Evolutionary conservation across 2,113 vertebrate species (phyloP), one percentile per base, ranked within the genome.

Genomic region (Piliocolobus tephrosceles): DNA sequence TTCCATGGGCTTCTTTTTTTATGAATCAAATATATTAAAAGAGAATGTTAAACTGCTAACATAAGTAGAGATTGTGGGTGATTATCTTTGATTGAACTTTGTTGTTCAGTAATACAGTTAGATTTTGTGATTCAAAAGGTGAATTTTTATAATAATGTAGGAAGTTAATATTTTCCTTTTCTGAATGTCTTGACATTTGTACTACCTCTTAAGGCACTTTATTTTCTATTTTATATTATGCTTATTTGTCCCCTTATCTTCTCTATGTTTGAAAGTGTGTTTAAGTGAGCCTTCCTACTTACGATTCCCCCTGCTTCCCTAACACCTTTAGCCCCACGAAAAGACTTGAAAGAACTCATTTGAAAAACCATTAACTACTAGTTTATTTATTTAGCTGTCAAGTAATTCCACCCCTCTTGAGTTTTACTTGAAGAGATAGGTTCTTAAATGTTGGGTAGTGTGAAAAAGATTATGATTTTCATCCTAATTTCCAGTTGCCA

Each of bases 391-490:
- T 81, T 58, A 47, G 6, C 17, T 50, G 18, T 76, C 55, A 70
- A 45, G n/a, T 82, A 82, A 90, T 64, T 89, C 57, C 3, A 61
- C 22, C 45, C 22, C 79, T 95, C 52, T 89, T 79, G 79, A 89
- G 79, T 96, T 95, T 95, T 72, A 88, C 22, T 52, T 70, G 23
- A 84, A 64, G n/a, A 92, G 20, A 40, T 35, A 57, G 6, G 3
- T 89, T 96, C 84, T 75, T 83, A 66, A 82, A 92, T 92, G 6
- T 85, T 91, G 72, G n/a, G 6, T 89, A 81, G 8, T 23, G 43
- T 78, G 52, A 86, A 90, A 95, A 76, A 9, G 27, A 94, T 7
- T 91, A 40, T 64, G 57, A 68, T 96, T 94, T 92, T 27, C 82
- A 47, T 95, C 35, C 64, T 94, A 68, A 95, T 97, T 93, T 88